Conservation (phyloP, 2,113 vertebrate genomes). For the Ceyx cyanopectus region DNA sequence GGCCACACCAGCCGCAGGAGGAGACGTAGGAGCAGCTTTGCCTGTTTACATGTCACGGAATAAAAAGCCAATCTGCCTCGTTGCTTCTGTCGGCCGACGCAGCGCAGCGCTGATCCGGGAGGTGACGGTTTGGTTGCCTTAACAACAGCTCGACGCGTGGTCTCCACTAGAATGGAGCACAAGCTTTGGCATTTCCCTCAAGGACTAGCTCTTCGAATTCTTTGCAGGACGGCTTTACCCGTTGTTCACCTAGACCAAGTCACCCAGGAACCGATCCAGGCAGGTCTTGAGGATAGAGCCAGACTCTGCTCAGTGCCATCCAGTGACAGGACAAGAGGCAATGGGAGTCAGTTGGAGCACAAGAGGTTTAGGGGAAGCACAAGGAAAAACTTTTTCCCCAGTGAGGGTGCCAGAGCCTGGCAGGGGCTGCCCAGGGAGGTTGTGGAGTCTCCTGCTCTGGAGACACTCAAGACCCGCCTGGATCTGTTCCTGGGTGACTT, state of each 20-base stretch:
- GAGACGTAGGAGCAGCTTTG: accelerated
- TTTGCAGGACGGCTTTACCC: background rate
- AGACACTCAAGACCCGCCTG: too few species aligned
- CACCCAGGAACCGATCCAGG: too few species aligned
- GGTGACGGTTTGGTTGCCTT: background rate
- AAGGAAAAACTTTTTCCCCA: too few species aligned
- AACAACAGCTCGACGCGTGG: background rate
- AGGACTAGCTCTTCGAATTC: background rate
- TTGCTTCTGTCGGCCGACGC: background rate
- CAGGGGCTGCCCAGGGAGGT: too few species aligned
- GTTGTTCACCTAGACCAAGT: background rate
- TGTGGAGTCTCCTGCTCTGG: too few species aligned
- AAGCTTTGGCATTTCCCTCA: background rate
- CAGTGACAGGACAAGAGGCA: too few species aligned
- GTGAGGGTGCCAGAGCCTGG: too few species aligned
- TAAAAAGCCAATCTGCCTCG: background rate
- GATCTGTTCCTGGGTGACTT: too few species aligned
- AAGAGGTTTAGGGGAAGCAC: too few species aligned
- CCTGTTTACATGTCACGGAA: background rate
- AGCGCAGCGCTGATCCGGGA: accelerated
- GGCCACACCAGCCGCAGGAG: background rate
- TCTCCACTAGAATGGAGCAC: background rate
- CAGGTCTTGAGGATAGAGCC: too few species aligned
- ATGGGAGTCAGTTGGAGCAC: too few species aligned
- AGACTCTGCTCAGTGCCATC: too few species aligned